Evolutionary conservation across 2,888 invertebrate species (phyloP), one percentile per base, ranked within the genome.

Genomic region (Augochlorella aurata): DNA sequence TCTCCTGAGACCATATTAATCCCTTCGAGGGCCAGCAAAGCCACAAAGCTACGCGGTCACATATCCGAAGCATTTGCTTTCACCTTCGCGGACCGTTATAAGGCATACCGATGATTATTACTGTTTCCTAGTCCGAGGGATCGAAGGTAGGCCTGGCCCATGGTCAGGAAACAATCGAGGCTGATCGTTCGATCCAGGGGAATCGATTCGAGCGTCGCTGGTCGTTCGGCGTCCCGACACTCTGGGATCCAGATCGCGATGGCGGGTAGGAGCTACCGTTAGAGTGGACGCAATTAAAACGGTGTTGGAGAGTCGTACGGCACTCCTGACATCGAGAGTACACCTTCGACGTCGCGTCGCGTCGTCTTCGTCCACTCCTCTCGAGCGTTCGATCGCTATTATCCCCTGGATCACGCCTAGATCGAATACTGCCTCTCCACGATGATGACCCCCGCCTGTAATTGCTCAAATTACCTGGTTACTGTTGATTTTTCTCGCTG

Each of bases 281-380:
- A 93, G 86, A 85, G 89, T 81, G 85, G 82, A 84, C 85, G 90
- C 92, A 93, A 93, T 93, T 93, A 93, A 93, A 93, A 93, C 93
- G 93, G 93, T 93, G 92, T 93, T 90, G 92, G 92, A 90, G 81
- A 92, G 90, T 92, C 90, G 89, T 90, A 90, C 90, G 86, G 85
- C 85, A 83, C 83, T 81, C 87, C 89, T 88, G 90, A 90, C 91
- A 91, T 88, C 87, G 85, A 83, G 81, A 86, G 72, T 76, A 82
- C 58, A 58, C 47, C 79, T 67, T 76, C 76, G 72, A 45, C 69
- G 77, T 38, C 49, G 70, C 73, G 67, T 71, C 65, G 47, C 77
- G 79, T 89, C 86, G 81, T 85, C 87, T 29, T 58, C 70, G 67
- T 75, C 84, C 82, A 83, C 80, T 78, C 79, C 84, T 85, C 86